Base-by-base conservation (phyloP, 2,113 vertebrate species). In the Pterocles gutturalis region DNA sequence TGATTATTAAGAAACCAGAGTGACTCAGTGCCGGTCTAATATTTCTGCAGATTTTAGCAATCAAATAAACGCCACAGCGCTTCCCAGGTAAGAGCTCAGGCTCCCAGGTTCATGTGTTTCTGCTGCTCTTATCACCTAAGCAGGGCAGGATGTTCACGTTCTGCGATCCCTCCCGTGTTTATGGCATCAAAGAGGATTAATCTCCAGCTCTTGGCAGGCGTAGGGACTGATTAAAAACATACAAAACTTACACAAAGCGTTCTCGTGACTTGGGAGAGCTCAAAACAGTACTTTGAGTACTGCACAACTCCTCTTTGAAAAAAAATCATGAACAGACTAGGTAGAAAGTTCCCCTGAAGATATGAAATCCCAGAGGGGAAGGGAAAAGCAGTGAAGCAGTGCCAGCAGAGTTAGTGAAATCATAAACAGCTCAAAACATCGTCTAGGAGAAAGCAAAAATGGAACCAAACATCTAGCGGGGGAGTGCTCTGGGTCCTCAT, bases 241-340 rank as follows among this genome's bases (percentile, higher is more conserved):
- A n/a, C n/a, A 51, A 62, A 66, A 67, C 45, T 80, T 25, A 54
- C 78, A 64, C 61, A 22, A 26, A 90, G n/a, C 7, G 31, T 36
- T 80, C 72, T 54, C 13, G 6, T 49, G 72, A 67, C 34, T 43
- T 5, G 48, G 85, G 72, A 72, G 69, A 72, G 69, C 28, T 67
- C 57, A 21, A 31, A 67, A 51, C 43, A 79, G 46, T 5, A 43
- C 71, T 61, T 12, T 45, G 57, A 95, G 48, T 38, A 64, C 67
- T 76, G 65, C 66, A 29, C 16, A 92, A 9, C 36, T 88, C 67
- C 90, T 69, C 70, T 83, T 18, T 46, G 69, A 67, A 79, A 71
- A 71, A 71, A 88, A 87, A 55, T 46, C 96, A 93, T 79, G 60
- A 69, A 48, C n/a, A 96, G 93, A 36, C 46, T 18, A 87, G 82